These are phyloP conservation scores for Dolichallabes microphthalmus DNA, from an alignment of 2,113 vertebrate genomes.

Conservation along the genomic window DNA sequence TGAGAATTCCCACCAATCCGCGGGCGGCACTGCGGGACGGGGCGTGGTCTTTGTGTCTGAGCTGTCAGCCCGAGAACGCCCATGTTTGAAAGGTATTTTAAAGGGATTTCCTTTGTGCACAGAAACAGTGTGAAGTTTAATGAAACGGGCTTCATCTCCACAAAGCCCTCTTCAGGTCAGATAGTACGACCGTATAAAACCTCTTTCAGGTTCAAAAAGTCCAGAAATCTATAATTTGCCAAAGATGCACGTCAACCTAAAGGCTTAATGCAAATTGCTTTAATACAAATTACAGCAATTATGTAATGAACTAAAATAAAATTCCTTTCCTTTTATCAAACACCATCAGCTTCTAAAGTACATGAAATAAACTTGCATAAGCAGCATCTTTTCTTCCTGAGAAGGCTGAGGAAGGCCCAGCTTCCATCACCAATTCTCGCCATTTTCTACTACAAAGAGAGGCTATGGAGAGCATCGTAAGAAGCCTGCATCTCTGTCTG, in stretches of 20 bases:
- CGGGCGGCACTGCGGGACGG: conserved; percentile 50
- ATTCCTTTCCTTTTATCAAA: not conserved
- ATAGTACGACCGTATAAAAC: not conserved
- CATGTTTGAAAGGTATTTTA: conserved; percentile 86
- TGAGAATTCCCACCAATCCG: conserved; percentile 81
- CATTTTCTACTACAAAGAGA: too few species aligned
- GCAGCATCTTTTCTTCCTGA: too few species aligned
- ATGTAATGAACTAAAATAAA: not conserved
- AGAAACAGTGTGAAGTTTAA: conserved; percentile 63
- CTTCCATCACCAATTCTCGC: too few species aligned
- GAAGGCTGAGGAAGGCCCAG: too few species aligned
- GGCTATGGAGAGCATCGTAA: too few species aligned
- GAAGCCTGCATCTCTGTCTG: too few species aligned
- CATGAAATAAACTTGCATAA: not conserved
- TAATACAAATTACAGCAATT: not conserved
- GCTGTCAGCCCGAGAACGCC: conserved; percentile 81
- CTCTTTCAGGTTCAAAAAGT: too few species aligned
- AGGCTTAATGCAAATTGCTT: not conserved
- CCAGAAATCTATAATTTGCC: not conserved
- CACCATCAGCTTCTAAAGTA: not conserved
- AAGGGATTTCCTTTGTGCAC: conserved; percentile 88
- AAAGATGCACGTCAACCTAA: not conserved
- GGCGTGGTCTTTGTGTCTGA: conserved; percentile 82
- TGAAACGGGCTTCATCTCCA: conserved; percentile 2
- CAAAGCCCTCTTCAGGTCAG: conserved; percentile 1